A percentile compares a stretch with the other conserved stretches of the same genome.
phyloP scores from a whole-genome alignment of 35 echinoderm and acorn worm species.

The Eucidaris tribuloides region DNA sequence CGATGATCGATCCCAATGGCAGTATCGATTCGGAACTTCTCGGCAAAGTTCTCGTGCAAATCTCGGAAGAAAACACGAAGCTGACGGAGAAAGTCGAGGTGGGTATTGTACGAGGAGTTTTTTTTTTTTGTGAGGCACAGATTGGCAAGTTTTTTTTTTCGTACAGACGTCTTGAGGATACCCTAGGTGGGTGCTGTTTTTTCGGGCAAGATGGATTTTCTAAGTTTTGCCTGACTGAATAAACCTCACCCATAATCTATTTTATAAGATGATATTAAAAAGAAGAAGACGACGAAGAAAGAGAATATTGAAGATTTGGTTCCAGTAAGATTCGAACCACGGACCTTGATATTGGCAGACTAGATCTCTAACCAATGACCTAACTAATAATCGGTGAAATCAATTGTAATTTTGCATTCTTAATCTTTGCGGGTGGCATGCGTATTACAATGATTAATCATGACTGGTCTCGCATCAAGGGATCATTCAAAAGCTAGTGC shows the following conservation, averaged over 20 bases:
- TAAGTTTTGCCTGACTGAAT: neutral
- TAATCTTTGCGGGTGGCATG: no score
- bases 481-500: no score
- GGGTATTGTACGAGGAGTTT: neutral
- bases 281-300: neutral
- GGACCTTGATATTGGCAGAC: no score
- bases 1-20: neutral
- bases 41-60: conserved; percentile 31
- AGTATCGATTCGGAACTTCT: conserved; percentile 53
- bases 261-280: neutral
- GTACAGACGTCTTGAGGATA: neutral
- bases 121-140: neutral
- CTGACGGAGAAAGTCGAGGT: conserved; percentile 39
- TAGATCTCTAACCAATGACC: no score
- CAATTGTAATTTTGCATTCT: no score
- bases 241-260: neutral
- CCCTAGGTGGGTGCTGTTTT: neutral
- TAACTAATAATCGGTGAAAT: no score
- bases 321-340: no score
- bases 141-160: neutral
- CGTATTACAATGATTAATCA: no score
- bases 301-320: no score
- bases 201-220: neutral
- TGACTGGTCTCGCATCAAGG: no score
- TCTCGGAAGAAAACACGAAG: conserved; percentile 34